Base-by-base conservation (phyloP, 53 echinoderm and acorn worm species). In the Paracentrotus lividus region DNA sequence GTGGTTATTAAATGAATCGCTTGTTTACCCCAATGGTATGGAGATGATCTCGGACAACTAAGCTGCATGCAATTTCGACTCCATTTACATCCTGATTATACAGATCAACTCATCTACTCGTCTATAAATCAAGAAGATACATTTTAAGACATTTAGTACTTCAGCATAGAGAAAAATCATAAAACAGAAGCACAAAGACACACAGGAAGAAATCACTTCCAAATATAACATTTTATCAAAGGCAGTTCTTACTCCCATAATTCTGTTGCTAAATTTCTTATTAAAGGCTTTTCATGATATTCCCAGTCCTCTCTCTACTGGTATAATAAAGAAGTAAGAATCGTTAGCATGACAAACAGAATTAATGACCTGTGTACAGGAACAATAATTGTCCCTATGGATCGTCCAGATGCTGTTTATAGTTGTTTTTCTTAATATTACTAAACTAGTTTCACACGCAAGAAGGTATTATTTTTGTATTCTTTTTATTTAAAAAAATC, bases 341-440 rank as follows among this genome's bases (percentile, higher is more conserved):
- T 47, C 81, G 18, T 81, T 81, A 81, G 81, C 45, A 47, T 33
- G 81, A 81, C 44, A 81, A 81, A 81, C 81, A 81, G 47, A 81
- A 47, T 81, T 81, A 81, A 81, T 81, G 47, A 26, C 13, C 81
- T 81, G 49, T 47, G 47, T 81, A 45, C 26, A 45, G 47, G 45
- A 81, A 47, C 24, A 23, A 81, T 81, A 47, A 81, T n/a, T 45
- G 26, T 81, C 81, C 81, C 81, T n/a, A 33, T 24, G 81, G 81
- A 14, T 24, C 12, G 2, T n/a, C 44, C 81, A 81, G 47, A 81
- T 81, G 81, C 16, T 78, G 9, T 26, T 24, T 26, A 42, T 20
- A 21, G 81, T 47, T 81, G 81, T 81, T 81, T 44, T 72, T 10
- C 64, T 29, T 64, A 10, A 9, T 27, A 27, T 27, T 2, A 0